These are phyloP conservation scores for Leptopilina boulardi DNA, from an alignment of 1,140 invertebrate genomes.

Conservation along the genomic window DNA sequence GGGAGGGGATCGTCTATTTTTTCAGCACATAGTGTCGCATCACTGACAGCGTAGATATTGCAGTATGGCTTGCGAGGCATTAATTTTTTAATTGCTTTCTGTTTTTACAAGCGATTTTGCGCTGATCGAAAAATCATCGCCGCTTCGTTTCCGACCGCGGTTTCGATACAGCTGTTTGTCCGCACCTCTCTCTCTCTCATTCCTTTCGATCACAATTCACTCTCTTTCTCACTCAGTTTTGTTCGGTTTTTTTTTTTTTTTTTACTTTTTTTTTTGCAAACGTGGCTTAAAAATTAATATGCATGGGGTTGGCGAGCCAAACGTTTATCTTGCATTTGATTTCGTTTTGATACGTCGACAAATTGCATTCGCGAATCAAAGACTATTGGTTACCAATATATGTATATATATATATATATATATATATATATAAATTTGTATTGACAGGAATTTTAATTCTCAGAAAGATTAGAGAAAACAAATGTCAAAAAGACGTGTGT, in stretches of 20 bases:
- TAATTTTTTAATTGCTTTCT: conserved; percentile 34
- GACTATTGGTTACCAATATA: neutral
- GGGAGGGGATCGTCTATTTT: neutral
- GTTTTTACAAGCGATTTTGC: conserved; percentile 33
- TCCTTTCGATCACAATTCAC: neutral
- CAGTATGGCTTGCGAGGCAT: conserved; percentile 32
- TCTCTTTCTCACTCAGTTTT: neutral
- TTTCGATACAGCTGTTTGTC: conserved; percentile 38
- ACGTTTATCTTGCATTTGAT: conserved; percentile 73
- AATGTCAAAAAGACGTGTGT: neutral
- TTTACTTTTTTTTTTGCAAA: conserved; percentile 12
- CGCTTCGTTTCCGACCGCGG: conserved; percentile 42
- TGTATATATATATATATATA: too few species aligned
- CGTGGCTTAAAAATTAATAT: conserved; percentile 68
- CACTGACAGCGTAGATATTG: conserved; percentile 2
- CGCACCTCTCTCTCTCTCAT: conserved; percentile 31
- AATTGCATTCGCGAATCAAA: conserved; percentile 54
- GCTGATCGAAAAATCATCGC: conserved; percentile 40
- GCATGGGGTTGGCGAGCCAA: conserved; percentile 64
- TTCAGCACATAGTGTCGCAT: conserved; percentile 12
- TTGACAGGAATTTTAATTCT: neutral
- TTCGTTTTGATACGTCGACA: conserved; percentile 71
- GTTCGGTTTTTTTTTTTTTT: neutral
- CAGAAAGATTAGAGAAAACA: conserved; percentile 14
- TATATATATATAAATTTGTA: too few species aligned